These are phyloP conservation scores for Sorex fumeus DNA, from an alignment of 2,113 vertebrate species.

Conservation along the genomic window DNA sequence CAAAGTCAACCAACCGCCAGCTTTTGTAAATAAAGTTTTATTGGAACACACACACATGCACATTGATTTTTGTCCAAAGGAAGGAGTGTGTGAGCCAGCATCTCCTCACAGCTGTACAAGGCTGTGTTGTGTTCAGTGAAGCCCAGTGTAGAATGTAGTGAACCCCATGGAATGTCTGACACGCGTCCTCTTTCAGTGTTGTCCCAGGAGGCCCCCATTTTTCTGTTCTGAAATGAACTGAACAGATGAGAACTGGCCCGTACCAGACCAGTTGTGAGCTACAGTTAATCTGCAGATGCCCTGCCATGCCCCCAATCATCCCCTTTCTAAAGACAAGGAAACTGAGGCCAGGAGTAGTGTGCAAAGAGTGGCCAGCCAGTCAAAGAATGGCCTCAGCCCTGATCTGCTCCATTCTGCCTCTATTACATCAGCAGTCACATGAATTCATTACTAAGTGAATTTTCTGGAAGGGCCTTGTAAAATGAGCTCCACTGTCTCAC, in stretches of 20 bases:
- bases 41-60: too few relatives aligned
- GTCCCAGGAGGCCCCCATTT: fast-evolving
- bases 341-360: neutral
- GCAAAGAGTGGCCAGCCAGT: neutral
- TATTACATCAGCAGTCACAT: slow-evolving; percentile 3
- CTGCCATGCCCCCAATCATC: fast-evolving
- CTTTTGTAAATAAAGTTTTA: too few relatives aligned
- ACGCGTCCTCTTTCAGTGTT: neutral
- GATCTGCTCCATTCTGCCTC: neutral
- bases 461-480: slow-evolving; percentile 19
- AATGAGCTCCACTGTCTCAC: neutral
- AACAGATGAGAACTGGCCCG: neutral
- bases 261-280: too few relatives aligned
- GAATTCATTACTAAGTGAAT: neutral
- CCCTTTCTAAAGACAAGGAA: neutral
- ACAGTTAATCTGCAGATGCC: too few relatives aligned
- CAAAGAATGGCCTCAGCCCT: neutral
- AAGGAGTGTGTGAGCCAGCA: neutral
- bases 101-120: neutral
- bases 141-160: neutral
- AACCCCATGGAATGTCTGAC: too few relatives aligned
- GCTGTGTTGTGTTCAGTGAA: neutral
- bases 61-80: too few relatives aligned
- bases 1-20: too few relatives aligned
- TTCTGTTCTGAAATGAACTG: neutral